These are phyloP conservation scores for Alauda arvensis DNA, from an alignment of 2,797 vertebrate genomes.

Conservation along the genomic window DNA sequence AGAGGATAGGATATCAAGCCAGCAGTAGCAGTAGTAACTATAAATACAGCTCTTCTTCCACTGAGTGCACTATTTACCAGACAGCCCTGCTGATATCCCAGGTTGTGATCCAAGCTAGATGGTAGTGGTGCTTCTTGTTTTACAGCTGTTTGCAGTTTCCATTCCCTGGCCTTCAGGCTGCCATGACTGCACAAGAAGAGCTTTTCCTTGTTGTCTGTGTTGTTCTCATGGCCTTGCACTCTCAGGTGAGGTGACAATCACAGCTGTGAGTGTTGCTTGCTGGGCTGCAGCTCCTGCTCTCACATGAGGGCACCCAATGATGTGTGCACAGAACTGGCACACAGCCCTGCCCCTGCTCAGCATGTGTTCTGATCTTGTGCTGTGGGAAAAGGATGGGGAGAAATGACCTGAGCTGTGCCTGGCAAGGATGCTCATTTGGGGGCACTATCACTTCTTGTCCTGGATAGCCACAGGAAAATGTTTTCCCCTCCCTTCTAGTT, in stretches of 20 bases:
- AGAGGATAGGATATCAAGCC: background rate
- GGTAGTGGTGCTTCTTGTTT: background rate
- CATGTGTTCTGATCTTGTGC: background rate
- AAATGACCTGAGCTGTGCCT: background rate
- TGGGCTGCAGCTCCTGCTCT: background rate
- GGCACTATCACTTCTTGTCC: background rate
- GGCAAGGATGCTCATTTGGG: background rate
- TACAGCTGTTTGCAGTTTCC: background rate
- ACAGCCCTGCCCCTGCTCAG: background rate
- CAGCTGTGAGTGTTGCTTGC: fast-evolving
- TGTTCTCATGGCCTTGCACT: background rate
- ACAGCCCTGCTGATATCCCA: background rate
- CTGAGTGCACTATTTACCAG: background rate
- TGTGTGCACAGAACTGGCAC: background rate
- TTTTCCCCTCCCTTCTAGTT: background rate
- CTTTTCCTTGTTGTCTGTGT: background rate
- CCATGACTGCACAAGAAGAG: too few species aligned
- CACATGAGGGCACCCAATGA: background rate
- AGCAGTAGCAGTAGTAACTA: background rate
- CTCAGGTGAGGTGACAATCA: background rate
- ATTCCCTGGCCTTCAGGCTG: background rate
- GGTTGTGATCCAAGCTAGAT: background rate
- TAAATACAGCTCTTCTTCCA: background rate
- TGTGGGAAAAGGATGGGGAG: background rate
- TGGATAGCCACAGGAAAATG: background rate